Conservation (phyloP, 2,797 vertebrate species). For the Epinephelus awoara region DNA sequence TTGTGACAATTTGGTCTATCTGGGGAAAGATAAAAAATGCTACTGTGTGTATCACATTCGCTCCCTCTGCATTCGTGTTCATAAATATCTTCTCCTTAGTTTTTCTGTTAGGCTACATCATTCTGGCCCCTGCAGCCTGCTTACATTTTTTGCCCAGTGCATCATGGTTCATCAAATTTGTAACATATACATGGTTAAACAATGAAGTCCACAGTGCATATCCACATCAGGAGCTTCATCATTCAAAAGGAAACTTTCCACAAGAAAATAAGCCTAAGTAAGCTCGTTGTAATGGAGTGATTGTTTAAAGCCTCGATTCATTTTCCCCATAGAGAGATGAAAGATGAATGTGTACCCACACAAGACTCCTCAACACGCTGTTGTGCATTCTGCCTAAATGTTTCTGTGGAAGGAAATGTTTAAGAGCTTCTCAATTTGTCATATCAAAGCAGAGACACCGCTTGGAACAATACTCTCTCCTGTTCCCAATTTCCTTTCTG, state of each 20-base stretch:
- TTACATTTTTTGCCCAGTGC: conserved; percentile 17
- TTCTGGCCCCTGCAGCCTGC: not conserved
- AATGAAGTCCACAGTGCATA: conserved; percentile 6
- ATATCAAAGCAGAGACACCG: conserved; percentile 81
- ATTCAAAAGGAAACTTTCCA: conserved; percentile 48
- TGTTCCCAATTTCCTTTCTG: conserved; percentile 84
- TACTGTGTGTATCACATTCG: not conserved
- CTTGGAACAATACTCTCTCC: conserved; percentile 76
- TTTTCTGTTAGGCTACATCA: not conserved
- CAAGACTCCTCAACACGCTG: conserved; percentile 51
- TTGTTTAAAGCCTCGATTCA: conserved; percentile 48
- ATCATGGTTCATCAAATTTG: conserved; percentile 27
- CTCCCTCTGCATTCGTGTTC: not conserved
- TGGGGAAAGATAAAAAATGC: not conserved
- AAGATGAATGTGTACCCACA: conserved; percentile 47
- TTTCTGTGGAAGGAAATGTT: conserved; percentile 79
- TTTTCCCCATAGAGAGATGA: conserved; percentile 41
- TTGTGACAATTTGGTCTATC: not conserved
- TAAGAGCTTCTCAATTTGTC: conserved; percentile 84
- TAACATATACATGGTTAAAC: conserved; percentile 35
- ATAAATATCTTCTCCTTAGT: not conserved
- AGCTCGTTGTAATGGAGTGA: conserved; percentile 21
- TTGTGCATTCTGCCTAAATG: conserved; percentile 54
- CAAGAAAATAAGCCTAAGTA: conserved; percentile 21
- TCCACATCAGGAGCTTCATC: conserved; percentile 11